Conservation (phyloP, 2,797 vertebrate genomes). For the Syngnathus rostellatus region DNA sequence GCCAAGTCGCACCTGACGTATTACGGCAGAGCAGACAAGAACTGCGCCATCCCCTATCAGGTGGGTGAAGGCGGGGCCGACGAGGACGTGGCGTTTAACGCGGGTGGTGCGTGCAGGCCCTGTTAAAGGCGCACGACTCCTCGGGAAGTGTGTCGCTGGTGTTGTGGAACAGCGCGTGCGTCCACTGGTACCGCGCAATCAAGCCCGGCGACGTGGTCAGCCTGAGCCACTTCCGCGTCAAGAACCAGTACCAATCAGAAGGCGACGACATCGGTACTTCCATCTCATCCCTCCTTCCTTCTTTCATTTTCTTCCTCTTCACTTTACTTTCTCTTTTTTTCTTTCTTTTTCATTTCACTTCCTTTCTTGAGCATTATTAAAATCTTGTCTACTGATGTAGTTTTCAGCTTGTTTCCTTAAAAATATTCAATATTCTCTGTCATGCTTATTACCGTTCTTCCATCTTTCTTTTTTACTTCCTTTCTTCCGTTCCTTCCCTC, state of each 20-base stretch:
- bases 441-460: no score
- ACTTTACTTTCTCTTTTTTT: background rate
- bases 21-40: slow-evolving; percentile 60
- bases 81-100: no score
- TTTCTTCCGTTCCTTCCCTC: no score
- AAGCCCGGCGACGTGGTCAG: slow-evolving; percentile 63
- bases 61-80: slow-evolving; percentile 33
- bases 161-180: slow-evolving; percentile 70
- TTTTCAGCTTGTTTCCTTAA: no score
- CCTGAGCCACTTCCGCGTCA: slow-evolving; percentile 61
- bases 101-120: slow-evolving; percentile 33
- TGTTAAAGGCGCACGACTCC: slow-evolving; percentile 61
- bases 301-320: background rate
- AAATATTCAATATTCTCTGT: no score
- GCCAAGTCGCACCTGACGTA: slow-evolving; percentile 66
- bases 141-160: slow-evolving; percentile 62
- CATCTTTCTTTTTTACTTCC: no score
- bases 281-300: no score
- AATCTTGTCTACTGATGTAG: no score
- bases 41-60: slow-evolving; percentile 69
- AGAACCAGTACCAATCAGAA: slow-evolving; percentile 49
- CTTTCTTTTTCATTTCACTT: background rate
- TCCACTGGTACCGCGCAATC: slow-evolving; percentile 62
- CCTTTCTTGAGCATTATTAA: background rate
- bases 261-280: slow-evolving; percentile 55